Base-by-base conservation (phyloP, 2,797 vertebrate species). In the Ctenosaura bakeri region DNA sequence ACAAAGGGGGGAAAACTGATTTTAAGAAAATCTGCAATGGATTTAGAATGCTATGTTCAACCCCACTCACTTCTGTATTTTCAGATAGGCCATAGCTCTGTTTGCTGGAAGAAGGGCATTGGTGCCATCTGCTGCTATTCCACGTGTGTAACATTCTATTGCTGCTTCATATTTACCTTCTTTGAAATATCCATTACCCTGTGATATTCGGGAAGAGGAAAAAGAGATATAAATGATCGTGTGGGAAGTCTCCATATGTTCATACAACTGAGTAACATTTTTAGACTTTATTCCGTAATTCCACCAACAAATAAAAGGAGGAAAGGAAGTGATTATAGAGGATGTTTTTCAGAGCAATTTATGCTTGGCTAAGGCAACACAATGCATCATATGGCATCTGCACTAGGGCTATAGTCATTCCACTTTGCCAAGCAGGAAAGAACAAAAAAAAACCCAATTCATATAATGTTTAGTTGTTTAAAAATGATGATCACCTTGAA, bases 141-240 rank as follows among this genome's bases (percentile, higher is more conserved):
- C 99, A 89, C 95, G 96, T 80, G 96, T 98, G 93, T 99, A 99
- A 92, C 98, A 99, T 24, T 99, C 98, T 50, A 98, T 97, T 0
- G 99, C 99, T 52, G 96, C 96, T 93, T 99, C 98, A 0, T 99
- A 99, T 91, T 98, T 98, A 0, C 99, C 99, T 94, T 99, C 98
- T 96, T 99, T 99, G 95, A 99, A 99, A 96, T 98, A 99, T 46
- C 97, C 98, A 16, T 99, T 99, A 4, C 99, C 99, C 99, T 99
- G 89, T 79, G 52, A 91, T 56, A 93, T 92, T 89, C 13, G 88
- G 7, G 20, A 3, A 4, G 69, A 90, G 20, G 4, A 5, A 86
- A 88, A 86, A 50, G 14, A 52, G 22, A 42, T 0, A 80, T 35
- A 38, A 74, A 62, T 8, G n/a, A 78, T 80, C 62, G 10, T 0